Evolutionary conservation across 37 sponge, comb jelly and placozoan genomes (phyloP), one percentile per base, ranked within the genome.

Genomic region (Halisarca cf. caerulea): DNA sequence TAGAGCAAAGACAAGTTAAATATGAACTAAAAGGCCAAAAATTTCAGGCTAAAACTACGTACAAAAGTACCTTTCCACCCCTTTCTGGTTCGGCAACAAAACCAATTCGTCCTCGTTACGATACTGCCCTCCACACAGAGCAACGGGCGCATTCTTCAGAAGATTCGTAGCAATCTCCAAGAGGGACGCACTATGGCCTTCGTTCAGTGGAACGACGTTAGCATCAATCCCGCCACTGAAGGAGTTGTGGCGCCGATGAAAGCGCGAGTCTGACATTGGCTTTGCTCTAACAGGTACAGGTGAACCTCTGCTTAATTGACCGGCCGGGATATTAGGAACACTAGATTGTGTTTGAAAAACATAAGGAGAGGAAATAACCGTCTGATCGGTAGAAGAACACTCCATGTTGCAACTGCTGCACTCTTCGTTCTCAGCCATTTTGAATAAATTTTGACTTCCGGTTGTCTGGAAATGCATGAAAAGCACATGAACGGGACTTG

Each of bases 81-180:
- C 30, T 6, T 62, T 15, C 64, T 55, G 57, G 37, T 33, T 33
- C 7, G 77, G 77, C 21, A 37, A 43, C 9, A 74, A 44, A 25
- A n/a, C 21, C 20, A 74, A 14, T 41, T 74, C 77, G 77, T 74
- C 77, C 3, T 74, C 77, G 45, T 74, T 40, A 8, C 23, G 24
- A 23, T 36, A 74, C 44, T 74, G 77, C 20, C 38, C 44, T 7
- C 77, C 77, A 37, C 77, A 74, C 24, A 74, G 24, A 37, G 77
- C 77, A 3, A 37, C 77, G 2, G 77, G 77, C 2, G 77, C 77
- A 17, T 20, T 74, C 1, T 37, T 37, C 24, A 74, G 45, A 11
- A 74, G 77, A 8, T 37, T n/a, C 44, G 77, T 74, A 9, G 77
- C 77, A n/a, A 74, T 74, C 45, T 74, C 77, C 77, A 74, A 43